Evolutionary conservation across 2,888 invertebrate genomes (phyloP).

Genomic region (Linnaemya tessellans): DNA sequence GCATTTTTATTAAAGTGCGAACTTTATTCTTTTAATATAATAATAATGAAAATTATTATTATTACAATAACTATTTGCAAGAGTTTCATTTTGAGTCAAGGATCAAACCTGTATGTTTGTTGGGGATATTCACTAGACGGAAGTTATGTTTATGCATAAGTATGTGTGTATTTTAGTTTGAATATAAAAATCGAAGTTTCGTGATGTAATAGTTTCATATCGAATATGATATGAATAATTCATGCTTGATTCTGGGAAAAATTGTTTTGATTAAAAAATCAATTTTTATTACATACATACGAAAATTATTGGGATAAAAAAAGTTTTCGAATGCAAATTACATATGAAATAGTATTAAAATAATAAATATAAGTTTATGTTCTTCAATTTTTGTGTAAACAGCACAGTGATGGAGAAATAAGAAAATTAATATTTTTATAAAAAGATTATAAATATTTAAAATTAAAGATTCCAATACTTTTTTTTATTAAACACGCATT

Average conservation of each 20-base stretch:
- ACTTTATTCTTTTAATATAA: no score
- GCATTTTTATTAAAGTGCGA: no score
- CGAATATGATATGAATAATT: conserved; percentile 47
- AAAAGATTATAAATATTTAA: background rate
- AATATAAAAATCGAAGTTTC: background rate
- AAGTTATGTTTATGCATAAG: background rate
- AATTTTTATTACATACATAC: conserved; percentile 35
- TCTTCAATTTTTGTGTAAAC: background rate
- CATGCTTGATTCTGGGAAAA: conserved; percentile 42
- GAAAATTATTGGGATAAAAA: background rate
- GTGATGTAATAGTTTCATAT: conserved; percentile 23
- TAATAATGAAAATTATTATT: no score
- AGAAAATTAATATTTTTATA: background rate
- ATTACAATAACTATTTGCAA: no score
- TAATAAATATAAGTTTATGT: background rate
- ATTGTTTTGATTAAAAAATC: conserved; percentile 44
- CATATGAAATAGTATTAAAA: background rate
- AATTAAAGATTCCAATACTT: background rate
- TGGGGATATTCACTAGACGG: background rate
- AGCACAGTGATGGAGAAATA: background rate
- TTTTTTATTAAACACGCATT: no score
- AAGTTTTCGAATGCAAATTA: background rate
- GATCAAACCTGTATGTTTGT: no score
- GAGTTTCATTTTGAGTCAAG: no score
- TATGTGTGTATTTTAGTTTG: background rate